Conservation (phyloP, 2,113 vertebrate species). For the Hepsetus odoe region DNA sequence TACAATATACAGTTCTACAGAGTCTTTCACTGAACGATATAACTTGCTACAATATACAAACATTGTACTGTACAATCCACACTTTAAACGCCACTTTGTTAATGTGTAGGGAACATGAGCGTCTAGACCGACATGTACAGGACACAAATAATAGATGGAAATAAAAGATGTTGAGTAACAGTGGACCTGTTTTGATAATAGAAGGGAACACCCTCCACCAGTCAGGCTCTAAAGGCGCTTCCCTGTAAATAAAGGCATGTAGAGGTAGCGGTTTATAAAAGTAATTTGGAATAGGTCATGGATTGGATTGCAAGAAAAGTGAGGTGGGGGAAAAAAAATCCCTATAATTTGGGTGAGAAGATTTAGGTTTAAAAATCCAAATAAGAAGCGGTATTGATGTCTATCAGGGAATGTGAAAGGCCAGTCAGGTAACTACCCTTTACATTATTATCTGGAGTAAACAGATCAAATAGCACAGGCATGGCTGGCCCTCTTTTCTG, state of each 20-base stretch:
- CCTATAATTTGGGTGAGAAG: background rate
- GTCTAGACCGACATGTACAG: background rate
- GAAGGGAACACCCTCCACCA: conserved; percentile 5
- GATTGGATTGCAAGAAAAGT: background rate
- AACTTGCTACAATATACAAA: conserved; percentile 47
- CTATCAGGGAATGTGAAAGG: background rate
- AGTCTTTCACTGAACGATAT: conserved; percentile 40
- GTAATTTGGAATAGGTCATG: conserved; percentile 3
- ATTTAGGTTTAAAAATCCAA: background rate
- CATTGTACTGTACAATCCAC: conserved; percentile 32
- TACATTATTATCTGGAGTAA: conserved; percentile 5
- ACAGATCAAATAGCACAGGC: conserved; percentile 3
- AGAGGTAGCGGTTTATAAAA: conserved; percentile 21
- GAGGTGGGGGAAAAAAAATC: background rate
- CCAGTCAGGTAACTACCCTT: conserved; percentile 28
- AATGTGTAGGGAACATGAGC: background rate
- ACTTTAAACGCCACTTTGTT: conserved; percentile 18
- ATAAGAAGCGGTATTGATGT: background rate
- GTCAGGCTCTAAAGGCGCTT: background rate
- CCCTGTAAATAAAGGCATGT: conserved; percentile 20
- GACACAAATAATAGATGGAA: background rate
- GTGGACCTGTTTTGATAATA: conserved; percentile 1
- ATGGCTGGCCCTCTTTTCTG: background rate
- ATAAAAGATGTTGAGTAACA: conserved; percentile 12
- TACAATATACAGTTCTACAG: conserved; percentile 45